Conservation (phyloP, 2,797 vertebrate species). For the Poecilia gillii region DNA sequence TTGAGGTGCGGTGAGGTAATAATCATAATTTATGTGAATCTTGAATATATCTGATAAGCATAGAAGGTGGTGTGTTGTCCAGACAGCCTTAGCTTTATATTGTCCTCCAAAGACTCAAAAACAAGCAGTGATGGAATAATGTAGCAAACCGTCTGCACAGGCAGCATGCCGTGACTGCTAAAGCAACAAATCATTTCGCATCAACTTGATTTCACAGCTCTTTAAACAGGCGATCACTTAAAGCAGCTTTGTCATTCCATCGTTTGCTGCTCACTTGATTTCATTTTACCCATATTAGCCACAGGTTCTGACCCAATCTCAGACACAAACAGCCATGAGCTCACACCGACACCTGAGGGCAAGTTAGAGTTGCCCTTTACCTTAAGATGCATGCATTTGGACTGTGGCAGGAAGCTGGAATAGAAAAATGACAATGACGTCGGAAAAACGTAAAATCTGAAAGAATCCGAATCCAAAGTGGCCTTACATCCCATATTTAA, state of each 20-base stretch:
- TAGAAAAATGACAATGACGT: background rate
- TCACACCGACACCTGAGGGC: background rate
- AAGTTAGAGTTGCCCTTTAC: background rate
- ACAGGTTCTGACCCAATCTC: background rate
- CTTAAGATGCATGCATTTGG: background rate
- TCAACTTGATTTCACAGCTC: slow-evolving; percentile 55
- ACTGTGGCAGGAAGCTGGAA: background rate
- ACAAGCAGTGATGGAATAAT: slow-evolving; percentile 31
- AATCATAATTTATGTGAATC: slow-evolving; percentile 14
- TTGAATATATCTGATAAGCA: background rate
- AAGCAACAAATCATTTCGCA: slow-evolving; percentile 35
- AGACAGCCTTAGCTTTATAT: background rate
- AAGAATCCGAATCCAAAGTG: background rate
- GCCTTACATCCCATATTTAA: background rate
- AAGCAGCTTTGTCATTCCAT: slow-evolving; percentile 41
- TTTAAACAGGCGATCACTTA: slow-evolving; percentile 46
- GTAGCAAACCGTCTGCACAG: slow-evolving; percentile 26
- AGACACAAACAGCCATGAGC: background rate
- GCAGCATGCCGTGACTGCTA: slow-evolving; percentile 29
- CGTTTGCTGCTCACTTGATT: slow-evolving; percentile 38
- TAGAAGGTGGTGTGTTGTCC: slow-evolving; percentile 6
- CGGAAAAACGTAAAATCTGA: background rate
- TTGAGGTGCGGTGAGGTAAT: background rate
- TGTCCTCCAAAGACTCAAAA: slow-evolving; percentile 13
- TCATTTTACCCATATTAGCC: slow-evolving; percentile 33